Evolutionary conservation across 2,797 vertebrate species (phyloP), one percentile per base, ranked within the genome.

Genomic region (Ctenopoma multispine): DNA sequence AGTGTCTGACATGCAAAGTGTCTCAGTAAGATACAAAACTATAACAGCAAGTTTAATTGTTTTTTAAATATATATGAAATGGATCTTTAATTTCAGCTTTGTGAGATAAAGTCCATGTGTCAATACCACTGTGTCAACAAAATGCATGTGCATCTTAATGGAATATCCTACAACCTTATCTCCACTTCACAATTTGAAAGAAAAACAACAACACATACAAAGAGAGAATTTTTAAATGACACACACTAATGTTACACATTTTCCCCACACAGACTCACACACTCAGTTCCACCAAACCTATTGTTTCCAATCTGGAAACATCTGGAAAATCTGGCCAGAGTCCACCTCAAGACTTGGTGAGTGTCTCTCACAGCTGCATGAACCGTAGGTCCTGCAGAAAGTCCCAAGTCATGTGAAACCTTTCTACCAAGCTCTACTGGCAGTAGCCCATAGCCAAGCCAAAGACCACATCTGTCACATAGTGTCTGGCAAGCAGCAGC

Each of bases 401-500:
- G 81, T 94, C 91, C 1, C 95, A 94, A 11, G 95, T 96, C 62
- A 98, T 90, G 96, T 96, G 97, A 88, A 94, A 82, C 71, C 91
- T 93, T 79, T 97, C 96, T 89, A 97, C 95, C 50, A 97, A 73
- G 11, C 93, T 89, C 57, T 97, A 97, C 46, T 97, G 96, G 51
- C 91, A 92, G 60, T 97, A 97, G 41, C 97, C 97, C 94, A 97
- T 92, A 23, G 94, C 84, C 87, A 97, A 87, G 36, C 96, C 96
- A 6, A 96, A 96, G 68, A 93, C 87, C 77, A 98, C 96, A 0
- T 97, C 96, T 0, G 96, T 96, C 87, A 99, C 96, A 17, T 97
- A 97, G 91, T 97, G 96, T 65, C 97, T 92, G 68, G 96, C 96
- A 34, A 98, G 95, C 65, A 98, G 94, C 75, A 98, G 92, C 58